Conservation (phyloP, 2,888 invertebrate genomes). For the Euphydryas editha region DNA sequence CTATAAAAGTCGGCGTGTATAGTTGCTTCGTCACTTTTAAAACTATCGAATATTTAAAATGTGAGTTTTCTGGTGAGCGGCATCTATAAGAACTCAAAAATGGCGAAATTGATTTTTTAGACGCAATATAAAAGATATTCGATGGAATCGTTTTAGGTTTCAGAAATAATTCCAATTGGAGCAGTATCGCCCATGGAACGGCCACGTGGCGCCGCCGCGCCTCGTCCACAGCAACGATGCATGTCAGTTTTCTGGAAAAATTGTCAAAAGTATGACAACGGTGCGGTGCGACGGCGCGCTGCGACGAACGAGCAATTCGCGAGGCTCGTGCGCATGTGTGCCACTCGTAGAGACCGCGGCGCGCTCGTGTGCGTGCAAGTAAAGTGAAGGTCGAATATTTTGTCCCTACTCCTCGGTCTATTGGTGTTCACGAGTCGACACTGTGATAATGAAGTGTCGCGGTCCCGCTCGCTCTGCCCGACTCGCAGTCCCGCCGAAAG, state of each 20-base stretch:
- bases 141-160: background rate
- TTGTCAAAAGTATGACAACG: slow-evolving; percentile 80
- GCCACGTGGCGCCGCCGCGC: slow-evolving; percentile 67
- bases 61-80: background rate
- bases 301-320: slow-evolving; percentile 50
- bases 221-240: slow-evolving; percentile 69
- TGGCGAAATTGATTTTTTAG: background rate
- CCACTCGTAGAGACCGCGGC: slow-evolving; percentile 63
- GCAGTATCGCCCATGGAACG: slow-evolving; percentile 50
- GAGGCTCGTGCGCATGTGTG: slow-evolving; percentile 62
- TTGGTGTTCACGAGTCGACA: slow-evolving; percentile 82
- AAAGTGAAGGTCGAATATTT: slow-evolving; percentile 84
- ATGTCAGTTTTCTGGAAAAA: slow-evolving; percentile 82
- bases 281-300: slow-evolving; percentile 61
- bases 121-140: background rate
- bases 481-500: slow-evolving; percentile 54
- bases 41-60: background rate
- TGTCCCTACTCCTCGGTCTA: slow-evolving; percentile 82
- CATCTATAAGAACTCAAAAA: background rate
- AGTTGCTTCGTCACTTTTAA: background rate
- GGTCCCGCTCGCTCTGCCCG: slow-evolving; percentile 69
- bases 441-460: slow-evolving; percentile 76
- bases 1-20: background rate
- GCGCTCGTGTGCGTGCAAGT: slow-evolving; percentile 72
- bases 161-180: background rate